A percentile compares a stretch with the other conserved stretches of the same genome.
phyloP scores from a whole-genome alignment of 1,140 invertebrate genomes.

The Sycophaga agraensis region DNA sequence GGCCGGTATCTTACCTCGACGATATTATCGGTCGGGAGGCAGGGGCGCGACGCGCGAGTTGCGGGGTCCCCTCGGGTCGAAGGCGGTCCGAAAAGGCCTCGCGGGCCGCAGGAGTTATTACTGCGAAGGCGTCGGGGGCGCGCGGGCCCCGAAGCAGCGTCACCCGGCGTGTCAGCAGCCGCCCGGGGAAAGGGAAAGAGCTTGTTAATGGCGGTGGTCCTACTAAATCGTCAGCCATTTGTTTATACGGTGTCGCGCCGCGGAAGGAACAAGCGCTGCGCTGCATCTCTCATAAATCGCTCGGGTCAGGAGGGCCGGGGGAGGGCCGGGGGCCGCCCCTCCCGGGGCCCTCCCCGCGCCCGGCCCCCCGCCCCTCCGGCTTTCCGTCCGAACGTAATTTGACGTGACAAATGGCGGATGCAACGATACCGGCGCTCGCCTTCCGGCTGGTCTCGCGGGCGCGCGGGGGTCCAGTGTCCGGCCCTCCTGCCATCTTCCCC shows the following conservation, averaged over 20 bases:
- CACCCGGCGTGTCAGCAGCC: too few relatives aligned
- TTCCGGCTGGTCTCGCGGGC: conserved; percentile 9
- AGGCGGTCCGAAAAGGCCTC: too few relatives aligned
- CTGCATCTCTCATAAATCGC: conserved; percentile 41
- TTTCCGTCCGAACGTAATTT: conserved; percentile 45
- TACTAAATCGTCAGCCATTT: conserved; percentile 45
- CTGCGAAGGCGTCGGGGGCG: too few relatives aligned
- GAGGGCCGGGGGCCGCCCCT: too few relatives aligned
- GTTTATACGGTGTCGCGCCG: conserved; percentile 40
- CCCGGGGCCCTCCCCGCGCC: neutral
- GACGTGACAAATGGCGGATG: conserved; percentile 55
- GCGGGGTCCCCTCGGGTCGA: too few relatives aligned
- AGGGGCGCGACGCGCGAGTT: neutral
- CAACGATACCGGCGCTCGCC: conserved; percentile 42
- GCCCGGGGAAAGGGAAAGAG: conserved; percentile 16
- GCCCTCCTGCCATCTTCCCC: too few relatives aligned
- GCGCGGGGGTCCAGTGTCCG: too few relatives aligned
- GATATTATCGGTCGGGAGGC: conserved; percentile 11
- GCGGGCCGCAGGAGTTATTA: too few relatives aligned
- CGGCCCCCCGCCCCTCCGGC: neutral
- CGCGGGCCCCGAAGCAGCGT: too few relatives aligned
- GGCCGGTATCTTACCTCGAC: conserved; percentile 6
- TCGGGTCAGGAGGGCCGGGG: too few relatives aligned
- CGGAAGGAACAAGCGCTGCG: conserved; percentile 39
- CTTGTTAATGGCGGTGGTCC: conserved; percentile 45